These are phyloP conservation scores for Hippocampus barbouri DNA, from an alignment of 2,113 vertebrate species.

Conservation along the genomic window DNA sequence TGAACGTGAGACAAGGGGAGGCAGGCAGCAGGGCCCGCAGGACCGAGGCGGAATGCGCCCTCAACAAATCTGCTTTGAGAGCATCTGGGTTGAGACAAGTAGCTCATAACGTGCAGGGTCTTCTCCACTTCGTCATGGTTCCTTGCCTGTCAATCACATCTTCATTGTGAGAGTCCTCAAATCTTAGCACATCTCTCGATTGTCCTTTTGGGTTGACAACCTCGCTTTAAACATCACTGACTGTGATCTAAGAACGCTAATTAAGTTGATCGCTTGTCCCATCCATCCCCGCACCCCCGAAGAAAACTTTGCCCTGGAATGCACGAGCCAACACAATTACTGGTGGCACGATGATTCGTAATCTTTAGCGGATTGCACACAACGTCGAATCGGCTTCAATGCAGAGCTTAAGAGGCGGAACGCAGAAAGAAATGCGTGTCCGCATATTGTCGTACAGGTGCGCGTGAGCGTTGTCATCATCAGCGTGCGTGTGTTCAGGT, in stretches of 20 bases:
- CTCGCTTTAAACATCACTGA: constrained; percentile 29
- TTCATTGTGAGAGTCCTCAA: constrained; percentile 6
- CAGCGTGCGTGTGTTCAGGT: constrained; percentile 74
- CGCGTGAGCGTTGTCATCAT: constrained; percentile 4
- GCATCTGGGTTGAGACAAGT: not conserved
- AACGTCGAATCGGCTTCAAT: constrained; percentile 35
- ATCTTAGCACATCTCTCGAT: constrained; percentile 16
- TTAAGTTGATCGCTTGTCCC: constrained; percentile 50
- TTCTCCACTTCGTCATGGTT: not conserved
- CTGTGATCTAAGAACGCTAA: constrained; percentile 52
- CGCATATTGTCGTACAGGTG: constrained; percentile 3
- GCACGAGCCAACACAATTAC: constrained; percentile 39
- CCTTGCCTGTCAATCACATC: constrained; percentile 1
- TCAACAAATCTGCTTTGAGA: not conserved
- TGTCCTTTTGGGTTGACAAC: constrained; percentile 20
- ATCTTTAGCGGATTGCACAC: constrained; percentile 49
- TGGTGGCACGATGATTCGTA: constrained; percentile 30
- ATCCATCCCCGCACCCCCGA: constrained; percentile 6
- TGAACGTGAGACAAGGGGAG: constrained; percentile 34
- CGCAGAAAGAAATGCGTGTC: constrained; percentile 4
- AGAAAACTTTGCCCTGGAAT: constrained; percentile 47
- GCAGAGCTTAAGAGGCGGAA: not conserved
- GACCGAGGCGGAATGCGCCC: not conserved
- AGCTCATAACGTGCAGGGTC: not conserved
- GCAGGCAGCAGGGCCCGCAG: constrained; percentile 23